These are phyloP conservation scores for Daubentonia madagascariensis DNA, from an alignment of 2,113 vertebrate genomes.

Conservation along the genomic window DNA sequence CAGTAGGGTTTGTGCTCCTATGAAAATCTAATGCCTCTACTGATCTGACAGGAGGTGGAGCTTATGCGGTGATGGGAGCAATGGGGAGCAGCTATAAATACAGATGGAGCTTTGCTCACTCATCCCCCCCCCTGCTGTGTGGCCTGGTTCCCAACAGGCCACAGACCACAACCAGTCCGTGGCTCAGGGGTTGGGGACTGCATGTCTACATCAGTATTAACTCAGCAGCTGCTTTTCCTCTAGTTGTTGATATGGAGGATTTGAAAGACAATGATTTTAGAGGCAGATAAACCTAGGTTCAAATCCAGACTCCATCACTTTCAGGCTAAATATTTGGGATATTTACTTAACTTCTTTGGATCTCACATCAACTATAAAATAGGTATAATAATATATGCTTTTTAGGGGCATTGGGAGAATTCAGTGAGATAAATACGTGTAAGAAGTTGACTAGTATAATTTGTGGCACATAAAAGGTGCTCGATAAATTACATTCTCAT, in stretches of 20 bases:
- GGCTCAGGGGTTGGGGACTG: too few relatives aligned
- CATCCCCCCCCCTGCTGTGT: too few relatives aligned
- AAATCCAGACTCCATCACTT: not conserved
- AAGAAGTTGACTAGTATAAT: not conserved
- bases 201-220: not conserved
- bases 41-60: too few relatives aligned
- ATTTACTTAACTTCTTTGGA: not conserved
- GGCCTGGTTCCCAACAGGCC: too few relatives aligned
- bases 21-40: too few relatives aligned
- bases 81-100: too few relatives aligned
- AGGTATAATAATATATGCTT: not conserved
- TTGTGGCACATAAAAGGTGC: not conserved
- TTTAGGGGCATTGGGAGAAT: not conserved
- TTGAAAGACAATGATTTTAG: slow-evolving; percentile 4
- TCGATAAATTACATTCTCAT: not conserved
- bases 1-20: too few relatives aligned
- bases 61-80: too few relatives aligned
- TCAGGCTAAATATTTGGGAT: not conserved
- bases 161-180: too few relatives aligned
- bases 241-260: not conserved
- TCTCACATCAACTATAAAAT: slow-evolving; percentile 10
- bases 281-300: not conserved
- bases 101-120: too few relatives aligned
- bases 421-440: not conserved
- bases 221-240: not conserved